Base-by-base conservation (phyloP, 2,113 vertebrate species). In the Callorhinus ursinus region DNA sequence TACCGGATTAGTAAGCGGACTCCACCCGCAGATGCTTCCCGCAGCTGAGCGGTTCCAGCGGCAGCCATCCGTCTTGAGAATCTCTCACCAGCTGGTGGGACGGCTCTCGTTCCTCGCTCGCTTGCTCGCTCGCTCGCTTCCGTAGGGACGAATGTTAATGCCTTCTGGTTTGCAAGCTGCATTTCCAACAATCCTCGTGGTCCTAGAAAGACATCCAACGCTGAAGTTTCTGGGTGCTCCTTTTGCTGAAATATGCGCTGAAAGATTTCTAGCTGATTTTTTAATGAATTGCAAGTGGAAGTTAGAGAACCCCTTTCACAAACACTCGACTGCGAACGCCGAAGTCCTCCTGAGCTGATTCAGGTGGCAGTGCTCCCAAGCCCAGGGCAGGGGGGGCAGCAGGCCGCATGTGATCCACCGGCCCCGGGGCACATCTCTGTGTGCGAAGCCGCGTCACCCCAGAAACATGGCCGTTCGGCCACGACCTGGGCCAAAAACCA, bases 401-500 rank as follows among this genome's bases (percentile, higher is more conserved):
- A 1, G 87, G 71, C 4, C 1, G 72, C 42, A 6, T 7, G 21
- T 24, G 36, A 16, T 57, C 39, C 10, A 6, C 3, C 0, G n/a
- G 22, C 51, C 16, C 39, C 46, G 0, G 0, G 19, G 53, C 36
- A 39, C 46, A 2, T 6, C 57, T 33, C 4, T 22, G 51, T 5
- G 22, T 1, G 49, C 0, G 3, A n/a, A 0, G 0, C 15, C 1
- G 0, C 1, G 3, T 39, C 7, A 0, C 4, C 26, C 4, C 12
- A 14, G 51, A 24, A 36, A 2, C 0, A 1, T 28, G 0, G 22
- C 28, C 1, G 1, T 18, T 22, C 7, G 7, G 31, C 49, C 19
- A 28, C 24, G 21, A 4, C 49, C 16, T 3, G 19, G 83, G n/a
- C 24, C 26, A 19, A 11, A 12, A 1, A 8, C 36, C 21, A 0